These are phyloP conservation scores for Lithobius niger DNA, from an alignment of 1,140 invertebrate species.

Conservation along the genomic window DNA sequence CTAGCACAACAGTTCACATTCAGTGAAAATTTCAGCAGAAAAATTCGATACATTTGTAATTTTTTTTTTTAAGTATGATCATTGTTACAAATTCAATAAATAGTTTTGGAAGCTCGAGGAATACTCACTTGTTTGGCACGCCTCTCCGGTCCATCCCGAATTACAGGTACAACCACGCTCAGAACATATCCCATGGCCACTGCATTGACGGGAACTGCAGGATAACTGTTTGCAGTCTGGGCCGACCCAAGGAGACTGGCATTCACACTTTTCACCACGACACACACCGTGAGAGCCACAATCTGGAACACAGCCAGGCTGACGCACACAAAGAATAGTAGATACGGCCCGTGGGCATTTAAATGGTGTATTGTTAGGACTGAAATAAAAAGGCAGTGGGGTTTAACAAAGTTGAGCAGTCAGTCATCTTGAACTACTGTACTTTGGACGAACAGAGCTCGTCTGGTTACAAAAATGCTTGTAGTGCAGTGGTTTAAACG, in stretches of 20 bases:
- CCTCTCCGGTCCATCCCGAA: constrained; percentile 21
- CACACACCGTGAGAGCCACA: constrained; percentile 29
- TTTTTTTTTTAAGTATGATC: not conserved
- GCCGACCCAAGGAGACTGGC: constrained; percentile 26
- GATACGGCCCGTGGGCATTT: constrained; percentile 29
- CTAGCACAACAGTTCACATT: constrained; percentile 7
- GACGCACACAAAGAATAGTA: constrained; percentile 32
- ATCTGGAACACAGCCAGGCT: constrained; percentile 12
- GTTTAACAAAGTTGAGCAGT: not conserved
- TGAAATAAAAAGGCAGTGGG: too few relatives aligned
- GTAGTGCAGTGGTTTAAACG: not conserved
- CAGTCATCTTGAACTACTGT: not conserved
- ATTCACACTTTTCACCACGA: constrained; percentile 25
- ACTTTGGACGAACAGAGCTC: not conserved
- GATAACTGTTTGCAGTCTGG: constrained; percentile 23
- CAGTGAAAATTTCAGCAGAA: constrained; percentile 9
- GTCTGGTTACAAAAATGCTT: not conserved
- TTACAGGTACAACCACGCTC: constrained; percentile 25
- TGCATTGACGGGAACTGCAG: constrained; percentile 25
- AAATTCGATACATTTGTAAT: constrained; percentile 4
- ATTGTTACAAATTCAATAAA: not conserved
- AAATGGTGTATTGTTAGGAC: constrained; percentile 18
- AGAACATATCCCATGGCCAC: constrained; percentile 25
- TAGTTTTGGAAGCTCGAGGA: not conserved
- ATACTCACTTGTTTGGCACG: constrained; percentile 11